Evolutionary conservation across 2,888 invertebrate genomes (phyloP).

Genomic region (Parnassius apollo): DNA sequence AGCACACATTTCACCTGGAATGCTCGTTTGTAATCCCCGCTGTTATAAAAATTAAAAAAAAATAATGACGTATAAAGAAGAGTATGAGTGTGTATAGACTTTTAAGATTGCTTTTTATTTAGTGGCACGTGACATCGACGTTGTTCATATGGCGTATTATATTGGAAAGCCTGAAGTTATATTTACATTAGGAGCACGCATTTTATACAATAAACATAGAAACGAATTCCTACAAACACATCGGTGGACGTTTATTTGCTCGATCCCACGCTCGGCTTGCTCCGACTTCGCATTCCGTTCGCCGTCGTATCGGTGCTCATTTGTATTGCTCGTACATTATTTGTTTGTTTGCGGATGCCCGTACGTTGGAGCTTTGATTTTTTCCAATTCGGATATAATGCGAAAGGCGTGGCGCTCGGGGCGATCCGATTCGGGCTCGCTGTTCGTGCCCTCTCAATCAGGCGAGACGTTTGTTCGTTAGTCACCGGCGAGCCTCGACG

Average conservation of each 20-base stretch:
- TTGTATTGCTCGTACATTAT: constrained; percentile 78
- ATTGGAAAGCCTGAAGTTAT: constrained; percentile 33
- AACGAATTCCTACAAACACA: constrained; percentile 76
- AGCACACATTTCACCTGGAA: too few relatives aligned
- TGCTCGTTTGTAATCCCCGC: too few relatives aligned
- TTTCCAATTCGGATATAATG: constrained; percentile 78
- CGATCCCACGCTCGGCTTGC: constrained; percentile 68
- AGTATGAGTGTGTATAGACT: too few relatives aligned
- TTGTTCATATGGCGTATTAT: background rate
- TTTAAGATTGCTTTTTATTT: background rate
- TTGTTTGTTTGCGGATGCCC: constrained; percentile 77
- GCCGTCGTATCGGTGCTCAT: constrained; percentile 73
- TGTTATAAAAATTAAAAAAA: too few relatives aligned
- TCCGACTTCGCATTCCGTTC: constrained; percentile 66
- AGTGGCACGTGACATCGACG: background rate
- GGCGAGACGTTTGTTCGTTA: constrained; percentile 58
- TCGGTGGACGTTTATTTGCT: constrained; percentile 74
- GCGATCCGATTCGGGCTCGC: constrained; percentile 51
- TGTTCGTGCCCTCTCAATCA: constrained; percentile 70
- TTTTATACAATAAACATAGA: constrained; percentile 73
- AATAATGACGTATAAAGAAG: too few relatives aligned
- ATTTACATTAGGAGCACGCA: constrained; percentile 64
- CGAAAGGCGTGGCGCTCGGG: constrained; percentile 63
- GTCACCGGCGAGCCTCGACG: constrained; percentile 55
- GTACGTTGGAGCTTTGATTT: constrained; percentile 77